phyloP scores from a whole-genome alignment of 2,113 vertebrate species.

The Capra hircus region DNA sequence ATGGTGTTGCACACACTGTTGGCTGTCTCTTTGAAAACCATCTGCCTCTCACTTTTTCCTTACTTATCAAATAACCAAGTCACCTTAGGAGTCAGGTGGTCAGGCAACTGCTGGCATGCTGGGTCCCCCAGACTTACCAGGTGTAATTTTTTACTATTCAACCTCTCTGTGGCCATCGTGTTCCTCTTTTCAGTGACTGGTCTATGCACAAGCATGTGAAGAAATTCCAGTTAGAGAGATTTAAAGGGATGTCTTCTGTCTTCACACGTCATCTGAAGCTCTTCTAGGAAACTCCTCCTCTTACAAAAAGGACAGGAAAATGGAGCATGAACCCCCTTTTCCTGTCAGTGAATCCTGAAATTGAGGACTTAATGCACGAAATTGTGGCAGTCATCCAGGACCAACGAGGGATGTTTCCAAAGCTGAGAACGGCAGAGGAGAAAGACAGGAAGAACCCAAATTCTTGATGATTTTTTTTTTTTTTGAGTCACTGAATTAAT shows the following conservation, averaged over 20 bases:
- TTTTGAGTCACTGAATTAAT: slow-evolving; percentile 28
- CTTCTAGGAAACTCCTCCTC: not conserved
- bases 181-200: not conserved
- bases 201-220: not conserved
- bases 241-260: not conserved
- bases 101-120: not conserved
- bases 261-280: not conserved
- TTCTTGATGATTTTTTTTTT: not conserved
- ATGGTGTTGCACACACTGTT: not conserved
- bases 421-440: not conserved
- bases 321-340: not conserved
- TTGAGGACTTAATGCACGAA: not conserved
- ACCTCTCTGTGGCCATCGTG: not conserved
- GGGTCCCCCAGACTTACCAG: not conserved
- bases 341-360: not conserved
- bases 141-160: not conserved
- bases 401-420: not conserved
- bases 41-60: not conserved
- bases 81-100: not conserved
- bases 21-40: not conserved
- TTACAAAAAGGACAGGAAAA: not conserved
- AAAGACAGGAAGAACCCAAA: not conserved
- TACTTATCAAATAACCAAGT: not conserved
- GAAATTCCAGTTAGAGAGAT: not conserved
- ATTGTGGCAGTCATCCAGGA: not conserved